Evolutionary conservation across 2,113 vertebrate species (phyloP), one percentile per base, ranked within the genome.

Genomic region (Barbus barbus): DNA sequence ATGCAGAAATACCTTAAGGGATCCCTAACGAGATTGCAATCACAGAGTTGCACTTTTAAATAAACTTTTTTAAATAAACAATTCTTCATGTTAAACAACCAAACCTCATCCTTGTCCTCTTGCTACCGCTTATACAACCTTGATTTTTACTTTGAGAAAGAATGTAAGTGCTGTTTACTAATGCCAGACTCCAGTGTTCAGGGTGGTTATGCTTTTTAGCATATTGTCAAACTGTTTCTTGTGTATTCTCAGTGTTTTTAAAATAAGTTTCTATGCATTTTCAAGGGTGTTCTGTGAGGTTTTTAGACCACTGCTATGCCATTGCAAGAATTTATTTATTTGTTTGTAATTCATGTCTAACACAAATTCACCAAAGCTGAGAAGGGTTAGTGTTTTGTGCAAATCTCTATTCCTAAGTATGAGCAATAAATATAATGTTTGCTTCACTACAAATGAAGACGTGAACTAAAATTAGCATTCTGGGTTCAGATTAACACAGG

Each of bases 41-140:
- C 36, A 58, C 31, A 38, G 0, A 58, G 13, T 61, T 41, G 48
- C 74, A 36, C 28, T 77, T 77, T 56, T 76, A 33, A 31, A 76
- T 33, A 13, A n/a, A 56, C 18, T 2, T 24, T 31, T 31, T 51
- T n/a, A n/a, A n/a, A n/a, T n/a, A n/a, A n/a, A 60, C 28, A 22
- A 41, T 38, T 38, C 75, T 24, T 78, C 11, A 41, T 78, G 31
- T 78, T 38, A 58, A 60, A 38, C 75, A 38, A 78, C 22, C 46
- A 20, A 13, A 44, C 13, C n/a, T 63, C 26, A 0, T 28, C 11
- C 26, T 3, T 44, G 69, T 41, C 38, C 36, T 24, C 5, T 72
- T 41, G 36, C 69, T 72, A 44, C 36, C 22, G 0, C 4, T 24
- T 24, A 72, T 41, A 24, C 11, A 72, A 72, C 69, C 36, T 41